A percentile compares a stretch with the other conserved stretches of the same genome.
Conservation (phyloP, 2,888 invertebrate genomes). For the Yponomeuta cagnagella region DNA sequence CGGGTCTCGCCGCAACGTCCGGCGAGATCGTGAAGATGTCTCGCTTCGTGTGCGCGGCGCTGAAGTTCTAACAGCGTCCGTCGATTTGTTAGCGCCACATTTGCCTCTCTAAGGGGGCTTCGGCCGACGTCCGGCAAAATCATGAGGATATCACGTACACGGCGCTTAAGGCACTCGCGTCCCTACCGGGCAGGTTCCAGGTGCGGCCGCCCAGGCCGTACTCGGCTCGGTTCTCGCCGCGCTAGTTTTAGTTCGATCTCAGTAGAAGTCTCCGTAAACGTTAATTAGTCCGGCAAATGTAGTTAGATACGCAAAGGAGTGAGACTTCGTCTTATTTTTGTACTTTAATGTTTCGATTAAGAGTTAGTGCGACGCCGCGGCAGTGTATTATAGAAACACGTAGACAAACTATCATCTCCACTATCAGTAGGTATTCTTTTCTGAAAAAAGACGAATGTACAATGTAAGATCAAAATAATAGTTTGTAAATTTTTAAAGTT, state of each 20-base stretch:
- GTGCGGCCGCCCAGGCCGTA: neutral
- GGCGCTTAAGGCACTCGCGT: constrained; percentile 80
- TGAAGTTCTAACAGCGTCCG: no score
- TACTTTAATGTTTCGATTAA: constrained; percentile 19
- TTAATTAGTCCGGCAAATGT: constrained; percentile 3
- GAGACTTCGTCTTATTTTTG: constrained; percentile 16
- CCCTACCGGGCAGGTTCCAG: constrained; percentile 37
- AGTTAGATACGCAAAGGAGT: constrained; percentile 8
- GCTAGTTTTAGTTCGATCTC: constrained; percentile 17
- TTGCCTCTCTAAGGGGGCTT: constrained; percentile 77
- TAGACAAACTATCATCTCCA: constrained; percentile 20
- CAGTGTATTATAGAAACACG: constrained; percentile 15
- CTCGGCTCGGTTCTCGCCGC: neutral
- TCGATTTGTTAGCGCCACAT: constrained; percentile 51
- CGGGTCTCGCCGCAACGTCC: neutral
- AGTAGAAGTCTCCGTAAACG: constrained; percentile 7
- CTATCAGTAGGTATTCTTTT: constrained; percentile 26
- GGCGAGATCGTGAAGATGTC: no score
- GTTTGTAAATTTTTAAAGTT: constrained; percentile 40
- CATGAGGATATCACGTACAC: constrained; percentile 87
- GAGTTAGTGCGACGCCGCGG: constrained; percentile 12
- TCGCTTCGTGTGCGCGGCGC: no score
- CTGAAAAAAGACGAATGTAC: constrained; percentile 36
- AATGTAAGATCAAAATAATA: constrained; percentile 31
- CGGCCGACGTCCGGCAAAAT: constrained; percentile 97